Evolutionary conservation across 2,113 vertebrate species (phyloP).

Genomic region (Telmatochromis sp.): DNA sequence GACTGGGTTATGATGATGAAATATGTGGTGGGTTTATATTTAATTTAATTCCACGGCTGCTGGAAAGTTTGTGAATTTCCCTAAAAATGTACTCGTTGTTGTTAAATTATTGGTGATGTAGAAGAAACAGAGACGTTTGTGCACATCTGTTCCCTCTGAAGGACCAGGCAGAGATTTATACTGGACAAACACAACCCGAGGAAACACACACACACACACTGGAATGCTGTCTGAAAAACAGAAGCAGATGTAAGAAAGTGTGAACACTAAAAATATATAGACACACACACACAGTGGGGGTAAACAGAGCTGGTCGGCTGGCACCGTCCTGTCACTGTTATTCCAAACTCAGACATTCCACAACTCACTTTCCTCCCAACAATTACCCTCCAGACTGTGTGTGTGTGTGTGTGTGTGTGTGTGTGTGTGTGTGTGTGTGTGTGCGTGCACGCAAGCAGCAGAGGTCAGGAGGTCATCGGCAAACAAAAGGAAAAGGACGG

Average conservation of each 20-base stretch:
- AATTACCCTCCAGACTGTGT: neutral
- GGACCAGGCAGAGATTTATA: conserved; percentile 10
- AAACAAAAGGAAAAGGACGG: neutral
- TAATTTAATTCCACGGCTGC: neutral
- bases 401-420: neutral
- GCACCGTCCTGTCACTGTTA: conserved; percentile 3
- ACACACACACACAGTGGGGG: neutral
- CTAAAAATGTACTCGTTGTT: neutral
- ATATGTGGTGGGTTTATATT: neutral
- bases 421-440: neutral
- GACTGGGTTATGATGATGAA: neutral
- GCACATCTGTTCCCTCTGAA: conserved; percentile 18
- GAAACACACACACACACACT: conserved; percentile 17
- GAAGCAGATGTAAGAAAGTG: conserved; percentile 10
- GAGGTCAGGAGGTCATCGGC: neutral
- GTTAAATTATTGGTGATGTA: neutral
- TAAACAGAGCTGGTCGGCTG: conserved; percentile 6
- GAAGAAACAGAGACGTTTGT: neutral
- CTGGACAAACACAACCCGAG: conserved; percentile 30
- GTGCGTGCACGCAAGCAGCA: neutral
- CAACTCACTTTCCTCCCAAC: neutral
- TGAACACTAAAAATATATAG: neutral
- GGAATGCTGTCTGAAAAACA: neutral
- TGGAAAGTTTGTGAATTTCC: neutral
- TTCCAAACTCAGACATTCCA: conserved; percentile 49